These are phyloP conservation scores for Oegoconia quadripuncta DNA, from an alignment of 2,888 invertebrate species.

Conservation along the genomic window DNA sequence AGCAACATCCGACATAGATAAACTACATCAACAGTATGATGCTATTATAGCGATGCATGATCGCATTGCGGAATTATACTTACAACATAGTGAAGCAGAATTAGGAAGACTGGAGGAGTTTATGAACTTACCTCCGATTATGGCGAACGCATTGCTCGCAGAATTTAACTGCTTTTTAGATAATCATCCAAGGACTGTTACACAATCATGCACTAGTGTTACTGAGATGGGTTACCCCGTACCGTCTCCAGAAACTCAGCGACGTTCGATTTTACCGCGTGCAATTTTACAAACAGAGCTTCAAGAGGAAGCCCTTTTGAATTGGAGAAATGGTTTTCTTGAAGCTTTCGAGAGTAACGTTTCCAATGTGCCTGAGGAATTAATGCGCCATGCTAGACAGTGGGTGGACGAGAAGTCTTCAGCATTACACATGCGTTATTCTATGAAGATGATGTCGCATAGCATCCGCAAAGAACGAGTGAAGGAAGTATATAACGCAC, in stretches of 20 bases:
- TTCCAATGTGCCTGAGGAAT: conserved; percentile 41
- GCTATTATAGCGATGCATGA: conserved; percentile 36
- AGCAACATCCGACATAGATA: conserved; percentile 44
- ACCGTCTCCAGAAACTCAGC: conserved; percentile 15
- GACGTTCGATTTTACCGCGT: conserved; percentile 32
- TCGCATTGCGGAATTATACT: conserved; percentile 40
- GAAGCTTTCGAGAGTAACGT: conserved; percentile 53
- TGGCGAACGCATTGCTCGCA: conserved; percentile 47
- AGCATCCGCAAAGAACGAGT: conserved; percentile 53
- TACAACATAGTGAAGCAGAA: conserved; percentile 48
- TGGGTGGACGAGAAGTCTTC: conserved; percentile 53
- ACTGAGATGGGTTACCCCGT: conserved; percentile 6
- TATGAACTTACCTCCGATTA: conserved; percentile 38
- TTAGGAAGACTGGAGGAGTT: conserved; percentile 50
- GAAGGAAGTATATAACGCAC: conserved; percentile 39
- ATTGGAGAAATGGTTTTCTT: conserved; percentile 61
- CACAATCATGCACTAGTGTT: not conserved
- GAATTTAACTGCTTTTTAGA: conserved; percentile 56
- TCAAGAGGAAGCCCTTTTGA: conserved; percentile 44
- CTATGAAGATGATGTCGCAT: conserved; percentile 54
- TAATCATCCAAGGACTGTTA: conserved; percentile 37
- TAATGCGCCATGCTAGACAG: conserved; percentile 41
- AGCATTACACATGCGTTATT: conserved; percentile 48
- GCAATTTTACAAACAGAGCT: conserved; percentile 51
- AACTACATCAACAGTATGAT: conserved; percentile 42